Evolutionary conservation across 2,888 invertebrate species (phyloP).

Genomic region (Trichopoda pennipes): DNA sequence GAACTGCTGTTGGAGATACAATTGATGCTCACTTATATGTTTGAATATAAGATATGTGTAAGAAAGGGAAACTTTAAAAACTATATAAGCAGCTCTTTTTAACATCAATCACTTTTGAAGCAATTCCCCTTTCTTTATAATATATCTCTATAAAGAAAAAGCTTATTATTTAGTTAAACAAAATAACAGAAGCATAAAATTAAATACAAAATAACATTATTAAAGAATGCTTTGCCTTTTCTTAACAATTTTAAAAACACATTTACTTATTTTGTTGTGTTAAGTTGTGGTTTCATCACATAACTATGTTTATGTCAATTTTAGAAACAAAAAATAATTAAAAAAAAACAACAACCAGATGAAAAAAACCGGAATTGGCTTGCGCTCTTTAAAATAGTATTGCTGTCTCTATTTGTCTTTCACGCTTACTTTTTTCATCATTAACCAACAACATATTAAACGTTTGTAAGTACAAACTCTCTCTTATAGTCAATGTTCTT

Average conservation of each 20-base stretch:
- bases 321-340: conserved; percentile 66
- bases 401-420: conserved; percentile 19
- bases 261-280: not conserved
- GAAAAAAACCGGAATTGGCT: conserved; percentile 60
- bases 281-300: conserved; percentile 72
- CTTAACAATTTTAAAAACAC: too few relatives aligned
- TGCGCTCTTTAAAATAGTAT: conserved; percentile 56
- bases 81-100: conserved; percentile 42
- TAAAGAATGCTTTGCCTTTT: not conserved
- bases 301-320: conserved; percentile 80
- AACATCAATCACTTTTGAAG: conserved; percentile 50
- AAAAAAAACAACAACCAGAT: conserved; percentile 39
- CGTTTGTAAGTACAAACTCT: conserved; percentile 19
- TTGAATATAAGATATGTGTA: conserved; percentile 8
- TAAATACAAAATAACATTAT: not conserved
- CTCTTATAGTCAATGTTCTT: conserved; percentile 16
- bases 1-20: conserved; percentile 57
- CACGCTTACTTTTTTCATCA: conserved; percentile 10
- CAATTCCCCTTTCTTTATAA: conserved; percentile 41
- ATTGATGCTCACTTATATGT: conserved; percentile 62
- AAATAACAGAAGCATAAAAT: not conserved
- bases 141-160: not conserved
- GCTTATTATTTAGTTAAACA: too few relatives aligned
- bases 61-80: conserved; percentile 22
- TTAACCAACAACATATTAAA: not conserved